A percentile compares a stretch with the other conserved stretches of the same genome.
Evolutionary conservation across 2,888 invertebrate genomes (phyloP).

Genomic region (Pyralis farinalis): DNA sequence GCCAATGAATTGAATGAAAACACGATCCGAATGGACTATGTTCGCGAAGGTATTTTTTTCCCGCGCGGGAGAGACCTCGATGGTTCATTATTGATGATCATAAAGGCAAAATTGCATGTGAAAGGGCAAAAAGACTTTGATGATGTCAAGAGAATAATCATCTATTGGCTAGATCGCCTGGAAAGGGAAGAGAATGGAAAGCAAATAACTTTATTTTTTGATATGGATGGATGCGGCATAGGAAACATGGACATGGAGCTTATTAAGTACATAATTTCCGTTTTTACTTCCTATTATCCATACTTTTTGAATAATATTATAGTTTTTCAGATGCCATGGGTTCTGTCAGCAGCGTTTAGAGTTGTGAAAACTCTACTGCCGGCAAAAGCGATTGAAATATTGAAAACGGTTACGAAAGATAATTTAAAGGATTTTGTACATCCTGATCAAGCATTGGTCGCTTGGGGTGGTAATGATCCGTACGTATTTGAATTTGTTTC

Average conservation of each 20-base stretch:
- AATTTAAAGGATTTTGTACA: slow-evolving; percentile 87
- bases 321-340: slow-evolving; percentile 97
- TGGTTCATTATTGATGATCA: slow-evolving; percentile 87
- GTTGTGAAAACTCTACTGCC: slow-evolving; percentile 93
- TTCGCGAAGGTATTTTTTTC: slow-evolving; percentile 89
- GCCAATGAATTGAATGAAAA: slow-evolving; percentile 88
- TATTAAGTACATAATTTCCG: slow-evolving; percentile 91
- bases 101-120: slow-evolving; percentile 89
- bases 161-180: slow-evolving; percentile 92
- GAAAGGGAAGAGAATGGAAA: slow-evolving; percentile 88
- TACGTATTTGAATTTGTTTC: slow-evolving; percentile 87
- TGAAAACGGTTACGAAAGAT: slow-evolving; percentile 91
- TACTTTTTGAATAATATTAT: slow-evolving; percentile 93
- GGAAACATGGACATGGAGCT: slow-evolving; percentile 96
- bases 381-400: slow-evolving; percentile 92
- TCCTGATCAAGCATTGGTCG: slow-evolving; percentile 86
- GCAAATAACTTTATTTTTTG: slow-evolving; percentile 92
- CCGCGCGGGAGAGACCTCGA: slow-evolving; percentile 90
- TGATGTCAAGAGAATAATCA: slow-evolving; percentile 88
- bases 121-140: slow-evolving; percentile 89
- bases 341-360: slow-evolving; percentile 94
- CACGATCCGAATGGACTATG: slow-evolving; percentile 85
- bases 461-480: slow-evolving; percentile 90
- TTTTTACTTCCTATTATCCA: slow-evolving; percentile 95
- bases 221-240: slow-evolving; percentile 93